Conservation (phyloP, 2,888 invertebrate species). For the Myopa tessellatipennis region DNA sequence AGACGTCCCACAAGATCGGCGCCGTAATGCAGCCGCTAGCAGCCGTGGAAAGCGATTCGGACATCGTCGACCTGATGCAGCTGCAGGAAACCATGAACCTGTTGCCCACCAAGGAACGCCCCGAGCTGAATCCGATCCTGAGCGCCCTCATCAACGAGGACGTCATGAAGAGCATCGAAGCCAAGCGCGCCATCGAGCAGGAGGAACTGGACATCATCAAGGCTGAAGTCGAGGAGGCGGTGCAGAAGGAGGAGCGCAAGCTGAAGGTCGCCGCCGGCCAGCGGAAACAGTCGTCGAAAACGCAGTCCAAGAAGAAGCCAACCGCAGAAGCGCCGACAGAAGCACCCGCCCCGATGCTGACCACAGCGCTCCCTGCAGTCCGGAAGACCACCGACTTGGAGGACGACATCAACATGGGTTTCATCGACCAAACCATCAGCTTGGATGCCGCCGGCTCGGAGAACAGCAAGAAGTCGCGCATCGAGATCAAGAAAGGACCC, state of each 20-base stretch:
- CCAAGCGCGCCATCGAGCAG: slow-evolving; percentile 65
- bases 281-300: not conserved
- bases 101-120: slow-evolving; percentile 66
- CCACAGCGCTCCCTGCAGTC: slow-evolving; percentile 55
- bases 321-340: slow-evolving; percentile 49
- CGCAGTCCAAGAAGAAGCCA: not conserved
- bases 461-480: slow-evolving; percentile 77
- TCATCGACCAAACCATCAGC: slow-evolving; percentile 70
- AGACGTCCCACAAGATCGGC: slow-evolving; percentile 63
- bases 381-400: slow-evolving; percentile 50
- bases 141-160: slow-evolving; percentile 70
- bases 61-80: slow-evolving; percentile 50
- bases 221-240: slow-evolving; percentile 55
- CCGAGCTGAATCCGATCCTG: slow-evolving; percentile 67
- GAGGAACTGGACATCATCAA: slow-evolving; percentile 59
- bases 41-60: slow-evolving; percentile 42
- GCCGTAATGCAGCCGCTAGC: slow-evolving; percentile 34
- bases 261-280: slow-evolving; percentile 23
- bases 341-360: slow-evolving; percentile 51
- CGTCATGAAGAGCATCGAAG: slow-evolving; percentile 70
- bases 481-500: slow-evolving; percentile 88
- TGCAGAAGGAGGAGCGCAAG: slow-evolving; percentile 42
- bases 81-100: slow-evolving; percentile 61
- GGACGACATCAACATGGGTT: slow-evolving; percentile 58
- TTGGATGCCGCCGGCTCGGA: slow-evolving; percentile 76